These are phyloP conservation scores for Sinosuthora webbiana DNA, from an alignment of 2,113 vertebrate genomes.

Conservation along the genomic window DNA sequence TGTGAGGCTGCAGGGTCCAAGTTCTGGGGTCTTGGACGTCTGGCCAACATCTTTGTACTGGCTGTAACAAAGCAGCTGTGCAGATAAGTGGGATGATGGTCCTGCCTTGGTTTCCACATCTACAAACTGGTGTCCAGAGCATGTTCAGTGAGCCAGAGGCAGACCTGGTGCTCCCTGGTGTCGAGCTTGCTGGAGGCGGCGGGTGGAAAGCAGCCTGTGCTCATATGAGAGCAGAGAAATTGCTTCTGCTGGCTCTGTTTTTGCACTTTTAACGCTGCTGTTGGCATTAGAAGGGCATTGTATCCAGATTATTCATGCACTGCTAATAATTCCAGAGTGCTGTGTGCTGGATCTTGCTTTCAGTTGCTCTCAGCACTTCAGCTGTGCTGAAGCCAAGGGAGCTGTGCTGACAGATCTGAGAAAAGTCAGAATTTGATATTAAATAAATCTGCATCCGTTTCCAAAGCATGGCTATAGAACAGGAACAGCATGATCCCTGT, in stretches of 20 bases:
- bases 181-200: accelerated
- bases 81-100: not conserved
- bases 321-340: not conserved
- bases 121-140: not conserved
- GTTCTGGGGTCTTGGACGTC: not conserved
- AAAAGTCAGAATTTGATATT: conserved; percentile 29
- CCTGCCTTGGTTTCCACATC: not conserved
- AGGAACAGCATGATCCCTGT: conserved; percentile 13
- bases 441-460: conserved; percentile 17
- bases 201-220: not conserved
- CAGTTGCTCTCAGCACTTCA: not conserved
- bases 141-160: not conserved
- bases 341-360: not conserved
- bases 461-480: conserved; percentile 3
- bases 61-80: not conserved
- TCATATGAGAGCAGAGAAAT: not conserved
- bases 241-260: not conserved
- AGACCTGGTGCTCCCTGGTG: not conserved
- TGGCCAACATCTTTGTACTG: not conserved
- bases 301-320: conserved; percentile 30
- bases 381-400: not conserved
- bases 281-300: not conserved
- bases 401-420: conserved; percentile 34
- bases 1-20: not conserved
- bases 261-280: not conserved